Percentiles rank a stretch among this genome's conserved stretches.
phyloP scores from a whole-genome alignment of 2,797 vertebrate species.

The Oreonectes daqikongensis region DNA sequence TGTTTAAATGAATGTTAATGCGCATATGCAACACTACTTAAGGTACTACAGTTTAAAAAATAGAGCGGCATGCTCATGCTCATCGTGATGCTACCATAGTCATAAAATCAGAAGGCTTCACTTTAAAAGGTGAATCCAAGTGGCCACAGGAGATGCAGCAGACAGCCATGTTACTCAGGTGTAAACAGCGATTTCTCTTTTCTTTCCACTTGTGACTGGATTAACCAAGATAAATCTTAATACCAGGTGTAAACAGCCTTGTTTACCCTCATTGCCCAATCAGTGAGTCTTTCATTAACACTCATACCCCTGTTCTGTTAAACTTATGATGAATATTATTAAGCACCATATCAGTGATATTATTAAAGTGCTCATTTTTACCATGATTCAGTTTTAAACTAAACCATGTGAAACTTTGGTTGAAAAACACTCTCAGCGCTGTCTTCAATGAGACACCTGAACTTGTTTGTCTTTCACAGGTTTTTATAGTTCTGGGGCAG shows the following conservation, averaged over 20 bases:
- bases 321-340: too few relatives aligned
- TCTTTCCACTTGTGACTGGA: not conserved
- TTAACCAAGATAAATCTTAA: not conserved
- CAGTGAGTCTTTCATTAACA: not conserved
- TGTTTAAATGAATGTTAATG: too few relatives aligned
- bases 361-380: not conserved
- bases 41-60: too few relatives aligned
- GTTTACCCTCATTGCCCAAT: not conserved
- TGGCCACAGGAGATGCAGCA: too few relatives aligned
- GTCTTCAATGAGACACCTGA: constrained; percentile 2
- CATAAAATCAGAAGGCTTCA: too few relatives aligned
- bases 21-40: too few relatives aligned
- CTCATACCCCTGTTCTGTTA: not conserved
- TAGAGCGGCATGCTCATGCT: too few relatives aligned
- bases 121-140: too few relatives aligned
- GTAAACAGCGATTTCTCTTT: not conserved
- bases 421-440: not conserved
- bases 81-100: too few relatives aligned
- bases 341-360: not conserved
- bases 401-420: not conserved
- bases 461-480: not conserved
- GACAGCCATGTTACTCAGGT: not conserved
- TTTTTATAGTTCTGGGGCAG: constrained; percentile 2
- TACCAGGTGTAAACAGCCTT: not conserved
- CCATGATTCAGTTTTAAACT: not conserved